Base-by-base conservation (phyloP, 2,888 invertebrate species). In the Volucella inflata region DNA sequence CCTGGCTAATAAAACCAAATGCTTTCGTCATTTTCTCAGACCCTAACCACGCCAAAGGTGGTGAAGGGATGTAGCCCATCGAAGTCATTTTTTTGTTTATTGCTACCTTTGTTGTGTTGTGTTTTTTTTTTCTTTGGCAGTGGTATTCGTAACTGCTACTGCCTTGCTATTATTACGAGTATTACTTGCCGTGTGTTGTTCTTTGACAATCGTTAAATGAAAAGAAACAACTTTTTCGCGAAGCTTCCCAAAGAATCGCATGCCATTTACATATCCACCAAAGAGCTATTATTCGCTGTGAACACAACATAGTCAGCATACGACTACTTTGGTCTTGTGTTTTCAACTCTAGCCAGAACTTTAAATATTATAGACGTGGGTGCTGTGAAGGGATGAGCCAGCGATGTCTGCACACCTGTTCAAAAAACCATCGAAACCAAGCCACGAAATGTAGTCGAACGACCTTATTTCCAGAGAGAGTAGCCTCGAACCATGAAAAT, bases 1-100 rank as follows among this genome's bases (percentile, higher is more conserved):
- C 72, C 62, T 57, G 50, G 21, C 59, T 67, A 80, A 65, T 65
- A 71, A 76, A 85, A 85, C 71, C 75, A 70, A 80, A 59, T 68
- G 53, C 17, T 60, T 70, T 53, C 40, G 38, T 38, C 44, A 14
- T 76, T 38, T 57, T 40, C 46, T 44, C 57, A 30, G 57, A 11
- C 30, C 57, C 11, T 30, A 2, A 8, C 11, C 57, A 42, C 40
- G 55, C 11, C 2, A 44, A 50, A 11, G 42, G 14, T 14, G 16
- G 51, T 48, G n/a, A 38, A 38, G 48, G 57, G 14, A 48, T 71
- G 50, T 12, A 40, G 14, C 55, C 21, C 59, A 30, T 38, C 46
- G 12, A 14, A 60, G 55, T 42, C 65, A 78, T 77, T 60, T 50
- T 77, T 60, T 50, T 67, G 71, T 71, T 78, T 78, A 78, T 67